Conservation (phyloP, 2,113 vertebrate species). For the Amblyopsis rosae region DNA sequence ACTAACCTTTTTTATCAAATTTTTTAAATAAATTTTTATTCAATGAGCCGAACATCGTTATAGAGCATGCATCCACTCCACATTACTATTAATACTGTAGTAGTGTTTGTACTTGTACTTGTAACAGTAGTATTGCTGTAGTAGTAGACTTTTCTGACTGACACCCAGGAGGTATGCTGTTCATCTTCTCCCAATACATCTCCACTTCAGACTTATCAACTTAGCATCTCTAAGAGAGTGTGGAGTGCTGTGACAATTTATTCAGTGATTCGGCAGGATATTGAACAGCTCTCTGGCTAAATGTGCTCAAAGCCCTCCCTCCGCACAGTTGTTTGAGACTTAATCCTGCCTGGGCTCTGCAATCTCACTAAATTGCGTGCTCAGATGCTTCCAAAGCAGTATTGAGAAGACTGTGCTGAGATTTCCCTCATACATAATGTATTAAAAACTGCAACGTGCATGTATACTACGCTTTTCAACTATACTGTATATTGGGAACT, state of each 20-base stretch:
- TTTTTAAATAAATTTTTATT: no score
- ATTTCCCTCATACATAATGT: not conserved
- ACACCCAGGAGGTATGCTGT: no score
- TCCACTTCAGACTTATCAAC: slow-evolving; percentile 2
- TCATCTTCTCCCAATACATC: not conserved
- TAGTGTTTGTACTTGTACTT: not conserved
- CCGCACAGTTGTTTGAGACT: not conserved
- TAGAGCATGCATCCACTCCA: no score
- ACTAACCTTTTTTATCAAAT: no score
- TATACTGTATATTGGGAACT: no score
- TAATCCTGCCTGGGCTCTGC: not conserved
- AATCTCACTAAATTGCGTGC: not conserved
- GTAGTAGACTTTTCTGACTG: not conserved
- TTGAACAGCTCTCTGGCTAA: not conserved
- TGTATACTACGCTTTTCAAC: no score
- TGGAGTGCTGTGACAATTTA: no score
- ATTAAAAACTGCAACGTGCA: not conserved
- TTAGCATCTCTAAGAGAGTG: not conserved
- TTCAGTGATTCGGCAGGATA: not conserved
- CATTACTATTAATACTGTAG: no score
- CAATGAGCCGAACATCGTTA: no score
- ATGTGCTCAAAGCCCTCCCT: slow-evolving; percentile 1
- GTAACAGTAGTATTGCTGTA: not conserved
- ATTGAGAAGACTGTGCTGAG: not conserved
- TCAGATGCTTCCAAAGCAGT: not conserved